Conservation (phyloP, 2,113 vertebrate species). For the Mobula birostris region DNA sequence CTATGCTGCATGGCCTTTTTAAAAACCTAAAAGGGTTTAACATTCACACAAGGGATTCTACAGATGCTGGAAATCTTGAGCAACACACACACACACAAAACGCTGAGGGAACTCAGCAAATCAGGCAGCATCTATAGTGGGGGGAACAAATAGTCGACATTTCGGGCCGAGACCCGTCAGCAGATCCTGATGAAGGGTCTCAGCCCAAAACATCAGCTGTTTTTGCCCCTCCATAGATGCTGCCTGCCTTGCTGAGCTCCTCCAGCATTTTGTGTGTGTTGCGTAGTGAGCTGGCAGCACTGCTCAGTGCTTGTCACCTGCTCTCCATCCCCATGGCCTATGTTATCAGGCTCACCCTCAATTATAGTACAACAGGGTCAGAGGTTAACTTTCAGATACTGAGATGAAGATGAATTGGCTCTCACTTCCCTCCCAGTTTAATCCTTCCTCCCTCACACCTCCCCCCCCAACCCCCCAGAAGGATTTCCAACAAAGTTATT, state of each 20-base stretch:
- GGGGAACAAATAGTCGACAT: too few species aligned
- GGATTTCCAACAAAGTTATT: conserved; percentile 47
- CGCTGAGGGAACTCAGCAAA: too few species aligned
- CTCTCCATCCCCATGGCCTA: neutral
- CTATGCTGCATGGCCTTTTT: too few species aligned
- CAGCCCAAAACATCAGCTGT: too few species aligned
- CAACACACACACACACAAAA: too few species aligned
- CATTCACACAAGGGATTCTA: neutral
- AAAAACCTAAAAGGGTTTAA: neutral
- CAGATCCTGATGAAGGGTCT: too few species aligned
- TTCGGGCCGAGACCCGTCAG: too few species aligned
- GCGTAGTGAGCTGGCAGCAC: neutral
- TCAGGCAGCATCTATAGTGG: too few species aligned
- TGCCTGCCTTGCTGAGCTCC: too few species aligned
- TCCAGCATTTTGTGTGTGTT: too few species aligned
- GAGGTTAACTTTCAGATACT: conserved; percentile 64
- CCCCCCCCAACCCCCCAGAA: conserved; percentile 63
- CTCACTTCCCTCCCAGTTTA: conserved; percentile 49
- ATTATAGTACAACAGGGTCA: conserved; percentile 57
- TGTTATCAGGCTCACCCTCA: neutral
- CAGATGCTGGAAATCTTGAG: too few species aligned
- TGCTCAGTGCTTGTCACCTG: neutral
- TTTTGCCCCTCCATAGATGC: too few species aligned
- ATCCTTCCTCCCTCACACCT: conserved; percentile 73
- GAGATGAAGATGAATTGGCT: conserved; percentile 46